phyloP scores from a whole-genome alignment of 2,888 invertebrate species.

The Invenusta paracnida region DNA sequence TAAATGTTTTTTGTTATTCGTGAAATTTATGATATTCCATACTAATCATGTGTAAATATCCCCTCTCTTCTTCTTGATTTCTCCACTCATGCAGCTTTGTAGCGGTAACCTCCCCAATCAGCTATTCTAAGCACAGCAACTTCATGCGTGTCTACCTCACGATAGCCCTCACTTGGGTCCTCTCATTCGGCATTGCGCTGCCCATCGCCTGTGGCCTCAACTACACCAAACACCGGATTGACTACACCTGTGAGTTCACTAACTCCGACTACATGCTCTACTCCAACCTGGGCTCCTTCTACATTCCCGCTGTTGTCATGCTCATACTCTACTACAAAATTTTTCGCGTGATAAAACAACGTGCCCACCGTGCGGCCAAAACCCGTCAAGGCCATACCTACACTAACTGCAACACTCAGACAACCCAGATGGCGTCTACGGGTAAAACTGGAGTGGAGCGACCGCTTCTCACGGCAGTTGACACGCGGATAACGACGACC shows the following conservation, averaged over 20 bases:
- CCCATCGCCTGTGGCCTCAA: slow-evolving; percentile 85
- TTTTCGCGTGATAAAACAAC: slow-evolving; percentile 73
- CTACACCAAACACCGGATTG: slow-evolving; percentile 47
- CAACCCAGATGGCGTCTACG: background rate
- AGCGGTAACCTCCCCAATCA: slow-evolving; percentile 95
- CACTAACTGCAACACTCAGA: background rate
- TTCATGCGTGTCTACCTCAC: slow-evolving; percentile 80
- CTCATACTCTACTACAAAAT: slow-evolving; percentile 93
- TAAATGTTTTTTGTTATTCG: too few relatives aligned
- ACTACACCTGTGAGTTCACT: slow-evolving; percentile 77
- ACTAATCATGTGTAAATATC: too few relatives aligned
- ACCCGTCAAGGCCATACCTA: background rate
- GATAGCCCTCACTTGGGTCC: slow-evolving; percentile 88
- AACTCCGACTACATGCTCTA: slow-evolving; percentile 95
- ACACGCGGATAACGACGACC: background rate
- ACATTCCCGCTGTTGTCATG: slow-evolving; percentile 96
- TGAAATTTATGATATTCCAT: too few relatives aligned
- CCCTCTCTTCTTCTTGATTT: too few relatives aligned
- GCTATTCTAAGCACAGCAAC: slow-evolving; percentile 97
- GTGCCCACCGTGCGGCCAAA: slow-evolving; percentile 49
- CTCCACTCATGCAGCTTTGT: too few relatives aligned
- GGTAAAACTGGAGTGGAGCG: background rate
- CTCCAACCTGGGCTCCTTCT: slow-evolving; percentile 94
- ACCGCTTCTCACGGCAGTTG: background rate
- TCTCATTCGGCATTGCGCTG: slow-evolving; percentile 86